phyloP scores from a whole-genome alignment of 2,797 vertebrate genomes.

The Chelon auratus region DNA sequence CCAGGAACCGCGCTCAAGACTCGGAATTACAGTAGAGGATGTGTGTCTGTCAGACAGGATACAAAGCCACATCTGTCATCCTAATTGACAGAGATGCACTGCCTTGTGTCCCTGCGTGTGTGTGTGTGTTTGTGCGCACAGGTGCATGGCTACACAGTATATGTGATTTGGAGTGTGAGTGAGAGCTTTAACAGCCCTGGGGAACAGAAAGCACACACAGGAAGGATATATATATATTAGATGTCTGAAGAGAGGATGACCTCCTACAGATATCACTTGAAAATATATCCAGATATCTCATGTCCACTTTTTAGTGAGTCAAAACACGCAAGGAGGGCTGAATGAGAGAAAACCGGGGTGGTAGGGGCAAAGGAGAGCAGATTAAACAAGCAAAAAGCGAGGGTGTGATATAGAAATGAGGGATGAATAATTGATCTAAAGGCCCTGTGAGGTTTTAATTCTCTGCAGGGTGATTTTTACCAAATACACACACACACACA shows the following conservation, averaged over 20 bases:
- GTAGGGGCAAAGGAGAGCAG: constrained; percentile 23
- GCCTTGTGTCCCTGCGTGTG: constrained; percentile 4
- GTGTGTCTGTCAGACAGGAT: constrained; percentile 43
- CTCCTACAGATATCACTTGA: constrained; percentile 4
- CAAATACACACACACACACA: constrained; percentile 8
- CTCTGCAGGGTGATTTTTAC: background rate
- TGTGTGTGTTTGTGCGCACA: constrained; percentile 8
- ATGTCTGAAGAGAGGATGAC: constrained; percentile 11
- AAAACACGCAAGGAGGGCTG: background rate
- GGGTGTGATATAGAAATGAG: constrained; percentile 23
- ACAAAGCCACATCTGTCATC: constrained; percentile 48
- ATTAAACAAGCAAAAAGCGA: constrained; percentile 26
- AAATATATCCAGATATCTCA: constrained; percentile 1
- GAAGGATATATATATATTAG: background rate
- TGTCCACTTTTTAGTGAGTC: background rate
- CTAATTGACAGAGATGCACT: constrained; percentile 61
- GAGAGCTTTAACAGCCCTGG: constrained; percentile 9
- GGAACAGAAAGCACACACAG: constrained; percentile 14
- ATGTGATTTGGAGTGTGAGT: constrained; percentile 2
- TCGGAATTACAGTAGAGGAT: constrained; percentile 35
- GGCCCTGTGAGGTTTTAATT: constrained; percentile 25
- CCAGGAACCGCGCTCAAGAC: constrained; percentile 24
- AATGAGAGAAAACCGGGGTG: background rate
- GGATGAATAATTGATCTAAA: constrained; percentile 58
- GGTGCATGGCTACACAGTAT: background rate